A percentile compares a stretch with the other conserved stretches of the same genome.
Conservation (phyloP, 2,113 vertebrate genomes). For the Alces alces region DNA sequence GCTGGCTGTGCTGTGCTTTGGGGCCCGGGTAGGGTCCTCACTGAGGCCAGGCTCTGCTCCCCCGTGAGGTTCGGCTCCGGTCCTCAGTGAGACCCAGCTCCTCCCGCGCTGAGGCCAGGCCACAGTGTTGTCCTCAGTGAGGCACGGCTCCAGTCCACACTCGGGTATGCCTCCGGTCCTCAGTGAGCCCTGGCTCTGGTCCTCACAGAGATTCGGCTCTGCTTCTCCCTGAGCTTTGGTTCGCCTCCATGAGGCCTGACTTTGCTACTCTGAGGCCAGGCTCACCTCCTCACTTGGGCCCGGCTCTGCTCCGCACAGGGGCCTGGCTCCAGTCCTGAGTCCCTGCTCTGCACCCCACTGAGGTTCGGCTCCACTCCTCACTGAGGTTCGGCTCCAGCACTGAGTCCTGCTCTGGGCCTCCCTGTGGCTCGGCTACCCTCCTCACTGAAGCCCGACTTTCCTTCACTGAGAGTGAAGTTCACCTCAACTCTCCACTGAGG, state of each 20-base stretch:
- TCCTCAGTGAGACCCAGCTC: background rate
- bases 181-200: background rate
- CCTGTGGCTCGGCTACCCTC: background rate
- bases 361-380: background rate
- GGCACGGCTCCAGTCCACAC: fast-evolving
- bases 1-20: background rate
- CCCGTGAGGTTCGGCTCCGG: background rate
- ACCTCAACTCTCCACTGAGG: background rate
- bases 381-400: background rate
- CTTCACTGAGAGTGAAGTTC: background rate
- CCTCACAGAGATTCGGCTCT: background rate
- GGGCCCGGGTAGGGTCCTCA: no score
- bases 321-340: background rate
- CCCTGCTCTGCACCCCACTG: background rate
- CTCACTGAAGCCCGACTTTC: background rate
- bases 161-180: background rate
- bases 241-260: background rate
- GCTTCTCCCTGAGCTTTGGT: background rate
- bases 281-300: background rate
- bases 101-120: background rate
- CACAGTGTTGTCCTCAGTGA: background rate
- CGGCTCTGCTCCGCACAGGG: background rate
- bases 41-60: background rate
- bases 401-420: background rate
- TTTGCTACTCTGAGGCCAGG: background rate